These are phyloP conservation scores for Ophiothrix spiculata DNA, from an alignment of 35 echinoderm and acorn worm species.

Conservation along the genomic window DNA sequence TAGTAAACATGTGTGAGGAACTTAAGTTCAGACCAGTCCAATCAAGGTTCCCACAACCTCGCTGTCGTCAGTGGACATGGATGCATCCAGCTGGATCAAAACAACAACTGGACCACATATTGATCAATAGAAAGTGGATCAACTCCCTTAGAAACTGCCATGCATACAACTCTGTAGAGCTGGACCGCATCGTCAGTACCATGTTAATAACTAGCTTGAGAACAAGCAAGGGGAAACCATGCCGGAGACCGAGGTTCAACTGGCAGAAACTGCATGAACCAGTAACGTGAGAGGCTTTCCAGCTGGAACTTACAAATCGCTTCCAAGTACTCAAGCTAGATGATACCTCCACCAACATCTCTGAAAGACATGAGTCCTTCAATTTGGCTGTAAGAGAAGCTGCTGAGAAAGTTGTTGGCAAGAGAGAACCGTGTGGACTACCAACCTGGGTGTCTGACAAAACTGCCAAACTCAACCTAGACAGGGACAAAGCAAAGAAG, in stretches of 20 bases:
- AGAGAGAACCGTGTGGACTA: not conserved
- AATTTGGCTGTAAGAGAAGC: not conserved
- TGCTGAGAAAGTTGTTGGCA: not conserved
- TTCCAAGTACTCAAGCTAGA: slow-evolving; percentile 1
- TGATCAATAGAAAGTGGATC: not conserved
- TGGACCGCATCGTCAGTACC: slow-evolving; percentile 16
- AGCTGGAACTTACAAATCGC: not conserved
- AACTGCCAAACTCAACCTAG: not conserved
- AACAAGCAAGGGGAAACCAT: not conserved
- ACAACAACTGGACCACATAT: slow-evolving; percentile 5
- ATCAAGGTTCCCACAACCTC: not conserved
- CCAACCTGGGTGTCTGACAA: not conserved
- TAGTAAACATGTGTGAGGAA: no score
- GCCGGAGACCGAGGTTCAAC: not conserved
- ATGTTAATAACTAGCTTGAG: not conserved
- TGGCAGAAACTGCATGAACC: not conserved
- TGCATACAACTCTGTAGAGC: slow-evolving; percentile 6
- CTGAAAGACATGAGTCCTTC: not conserved
- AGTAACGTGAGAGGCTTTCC: not conserved
- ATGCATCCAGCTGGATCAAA: not conserved
- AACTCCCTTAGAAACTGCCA: slow-evolving; percentile 18
- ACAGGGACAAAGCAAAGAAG: slow-evolving; percentile 3
- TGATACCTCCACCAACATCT: not conserved
- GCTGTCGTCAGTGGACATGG: slow-evolving; percentile 6
- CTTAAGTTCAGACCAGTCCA: no score